Base-by-base conservation (phyloP, 2,888 invertebrate species). In the Hirudinaria manillensis region DNA sequence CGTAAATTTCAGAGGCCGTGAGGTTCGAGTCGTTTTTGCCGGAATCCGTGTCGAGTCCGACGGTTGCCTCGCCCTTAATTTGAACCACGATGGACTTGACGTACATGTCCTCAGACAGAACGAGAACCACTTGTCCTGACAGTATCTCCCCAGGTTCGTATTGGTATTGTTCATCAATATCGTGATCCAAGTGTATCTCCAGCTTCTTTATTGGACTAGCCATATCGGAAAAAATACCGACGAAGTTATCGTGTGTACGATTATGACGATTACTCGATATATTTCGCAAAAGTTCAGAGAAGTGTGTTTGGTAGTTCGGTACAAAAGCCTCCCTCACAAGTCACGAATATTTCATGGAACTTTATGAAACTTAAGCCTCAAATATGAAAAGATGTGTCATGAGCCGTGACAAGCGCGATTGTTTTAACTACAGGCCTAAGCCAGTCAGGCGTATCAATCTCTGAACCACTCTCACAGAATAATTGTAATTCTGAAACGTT, bases 81-180 rank as follows among this genome's bases (percentile, higher is more conserved):
- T 79, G 78, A 6, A 79, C 76, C 74, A 71, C 74, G 56, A 80
- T 80, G n/a, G 76, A 75, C 72, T 78, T 79, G 67, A 80, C 56
- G 27, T 75, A 76, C 68, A 79, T 74, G 4, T 76, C 66, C 27
- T 79, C 80, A 1, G 53, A 75, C 3, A 77, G 61, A 16, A 29
- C 19, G 21, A 81, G 75, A 24, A 79, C 45, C 4, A 81, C 77
- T 10, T 77, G 77, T 3, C 85, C 85, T 6, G 82, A 75, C 21
- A 85, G 78, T 29, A 81, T 80, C 80, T 85, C 84, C 13, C 84
- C 84, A 1, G 85, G 85, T 73, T 83, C 83, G 72, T 84, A 84
- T 80, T 84, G 84, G 76, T 85, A 85, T 77, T 85, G 84, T 77
- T 84, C 84, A 77, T 85, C 85, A 24, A 85, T 85, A 77, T 85